Evolutionary conservation across 2,113 vertebrate species (phyloP).

Genomic region (Lipotes vexillifer): DNA sequence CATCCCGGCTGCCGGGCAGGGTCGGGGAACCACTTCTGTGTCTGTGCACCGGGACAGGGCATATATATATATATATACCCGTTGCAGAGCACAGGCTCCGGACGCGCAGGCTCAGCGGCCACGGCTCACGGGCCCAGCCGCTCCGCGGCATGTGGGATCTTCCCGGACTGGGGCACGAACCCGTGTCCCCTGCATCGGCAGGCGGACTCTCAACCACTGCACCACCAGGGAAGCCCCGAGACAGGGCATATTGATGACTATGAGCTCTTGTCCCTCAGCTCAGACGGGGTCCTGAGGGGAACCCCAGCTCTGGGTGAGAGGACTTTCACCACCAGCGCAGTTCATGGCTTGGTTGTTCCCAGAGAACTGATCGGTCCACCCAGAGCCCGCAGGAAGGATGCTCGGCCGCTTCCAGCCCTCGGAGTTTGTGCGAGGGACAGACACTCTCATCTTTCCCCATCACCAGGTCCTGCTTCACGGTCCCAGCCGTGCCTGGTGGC

Average conservation of each 20-base stretch:
- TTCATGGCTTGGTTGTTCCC: rapidly evolving
- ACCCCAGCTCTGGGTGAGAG: rapidly evolving
- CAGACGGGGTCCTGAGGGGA: rapidly evolving
- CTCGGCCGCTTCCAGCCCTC: rapidly evolving
- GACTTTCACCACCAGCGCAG: rapidly evolving
- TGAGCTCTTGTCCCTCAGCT: too few species aligned
- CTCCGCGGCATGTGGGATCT: too few species aligned
- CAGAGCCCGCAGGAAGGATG: rapidly evolving
- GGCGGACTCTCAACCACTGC: too few species aligned
- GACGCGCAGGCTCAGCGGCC: too few species aligned
- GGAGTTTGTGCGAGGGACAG: rapidly evolving
- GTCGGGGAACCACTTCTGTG: rapidly evolving
- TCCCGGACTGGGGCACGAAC: too few species aligned
- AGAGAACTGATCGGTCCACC: rapidly evolving
- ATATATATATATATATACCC: too few species aligned
- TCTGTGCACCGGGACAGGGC: rapidly evolving
- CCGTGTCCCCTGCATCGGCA: too few species aligned
- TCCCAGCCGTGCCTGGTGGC: neutral
- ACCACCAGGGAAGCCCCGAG: too few species aligned
- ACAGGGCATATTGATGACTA: rapidly evolving
- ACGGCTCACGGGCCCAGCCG: too few species aligned
- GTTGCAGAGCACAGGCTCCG: too few species aligned
- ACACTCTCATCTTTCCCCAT: rapidly evolving
- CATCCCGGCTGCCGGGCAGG: neutral
- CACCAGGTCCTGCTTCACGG: rapidly evolving